Conservation (phyloP, 2,797 vertebrate genomes). For the Scyliorhinus canicula region DNA sequence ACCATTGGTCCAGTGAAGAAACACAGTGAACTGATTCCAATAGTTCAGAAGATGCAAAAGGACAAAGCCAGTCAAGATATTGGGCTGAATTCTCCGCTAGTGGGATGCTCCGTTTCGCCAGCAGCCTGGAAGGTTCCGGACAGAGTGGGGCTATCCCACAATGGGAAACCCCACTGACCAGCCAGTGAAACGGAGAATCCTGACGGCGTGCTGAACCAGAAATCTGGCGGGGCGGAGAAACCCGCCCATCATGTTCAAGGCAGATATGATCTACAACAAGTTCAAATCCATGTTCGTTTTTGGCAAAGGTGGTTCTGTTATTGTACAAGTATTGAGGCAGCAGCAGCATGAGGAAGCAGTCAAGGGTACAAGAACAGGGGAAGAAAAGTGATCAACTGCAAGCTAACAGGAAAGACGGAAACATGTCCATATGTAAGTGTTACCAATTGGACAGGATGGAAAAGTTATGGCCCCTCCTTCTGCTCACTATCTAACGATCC, state of each 20-base stretch:
- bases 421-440: conserved; percentile 20
- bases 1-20: neutral
- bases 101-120: too few relatives aligned
- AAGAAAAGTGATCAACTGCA: conserved; percentile 65
- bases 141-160: too few relatives aligned
- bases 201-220: too few relatives aligned
- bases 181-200: too few relatives aligned
- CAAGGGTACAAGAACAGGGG: conserved; percentile 65
- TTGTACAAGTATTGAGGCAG: conserved; percentile 84
- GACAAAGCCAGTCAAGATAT: conserved; percentile 94
- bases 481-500: neutral
- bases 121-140: too few relatives aligned
- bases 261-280: conserved; percentile 94
- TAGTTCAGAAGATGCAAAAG: conserved; percentile 69
- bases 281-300: conserved; percentile 97
- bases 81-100: too few relatives aligned
- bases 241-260: conserved; percentile 96
- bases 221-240: too few relatives aligned
- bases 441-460: neutral
- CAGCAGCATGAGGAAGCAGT: conserved; percentile 84
- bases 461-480: neutral
- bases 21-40: neutral
- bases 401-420: conserved; percentile 73
- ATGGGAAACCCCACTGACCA: too few relatives aligned
- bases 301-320: conserved; percentile 86